These are phyloP conservation scores for Phodopus roborovskii DNA, from an alignment of 2,113 vertebrate genomes.

Conservation along the genomic window DNA sequence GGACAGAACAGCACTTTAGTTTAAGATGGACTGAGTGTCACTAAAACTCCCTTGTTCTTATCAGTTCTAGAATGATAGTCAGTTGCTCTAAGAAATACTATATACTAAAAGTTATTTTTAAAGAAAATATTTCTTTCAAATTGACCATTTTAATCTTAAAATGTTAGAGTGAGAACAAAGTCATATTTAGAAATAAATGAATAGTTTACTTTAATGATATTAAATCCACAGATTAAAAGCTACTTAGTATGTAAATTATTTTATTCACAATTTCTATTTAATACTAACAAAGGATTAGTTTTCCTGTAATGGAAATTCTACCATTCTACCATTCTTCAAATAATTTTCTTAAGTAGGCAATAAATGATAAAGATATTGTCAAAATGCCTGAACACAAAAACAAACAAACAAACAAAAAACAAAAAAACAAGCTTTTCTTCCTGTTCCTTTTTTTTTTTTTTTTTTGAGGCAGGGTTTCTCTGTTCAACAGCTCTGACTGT, in stretches of 20 bases:
- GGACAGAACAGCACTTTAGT: conserved; percentile 80
- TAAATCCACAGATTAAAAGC: conserved; percentile 47
- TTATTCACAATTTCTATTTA: conserved; percentile 50
- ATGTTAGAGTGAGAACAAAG: neutral
- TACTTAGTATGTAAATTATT: neutral
- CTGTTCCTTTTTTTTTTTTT: neutral
- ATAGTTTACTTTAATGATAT: conserved; percentile 7
- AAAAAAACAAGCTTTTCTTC: too few species aligned
- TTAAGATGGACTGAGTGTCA: conserved; percentile 73
- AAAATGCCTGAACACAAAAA: neutral
- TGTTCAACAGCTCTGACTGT: neutral
- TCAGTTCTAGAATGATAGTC: conserved; percentile 78
- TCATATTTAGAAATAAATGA: conserved; percentile 25
- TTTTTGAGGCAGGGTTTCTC: neutral
- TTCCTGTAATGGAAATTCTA: neutral
- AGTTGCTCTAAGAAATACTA: conserved; percentile 69
- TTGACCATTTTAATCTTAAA: conserved; percentile 78
- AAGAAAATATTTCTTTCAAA: conserved; percentile 49
- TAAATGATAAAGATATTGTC: conserved; percentile 30
- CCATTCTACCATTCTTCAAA: neutral
- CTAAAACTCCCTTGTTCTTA: conserved; percentile 80
- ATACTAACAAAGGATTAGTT: conserved; percentile 11
- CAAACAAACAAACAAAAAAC: too few species aligned
- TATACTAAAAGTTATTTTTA: conserved; percentile 68
- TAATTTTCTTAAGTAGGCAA: conserved; percentile 1